Evolutionary conservation across 2,113 vertebrate species (phyloP).

Genomic region (Reinhardtius hippoglossoides): DNA sequence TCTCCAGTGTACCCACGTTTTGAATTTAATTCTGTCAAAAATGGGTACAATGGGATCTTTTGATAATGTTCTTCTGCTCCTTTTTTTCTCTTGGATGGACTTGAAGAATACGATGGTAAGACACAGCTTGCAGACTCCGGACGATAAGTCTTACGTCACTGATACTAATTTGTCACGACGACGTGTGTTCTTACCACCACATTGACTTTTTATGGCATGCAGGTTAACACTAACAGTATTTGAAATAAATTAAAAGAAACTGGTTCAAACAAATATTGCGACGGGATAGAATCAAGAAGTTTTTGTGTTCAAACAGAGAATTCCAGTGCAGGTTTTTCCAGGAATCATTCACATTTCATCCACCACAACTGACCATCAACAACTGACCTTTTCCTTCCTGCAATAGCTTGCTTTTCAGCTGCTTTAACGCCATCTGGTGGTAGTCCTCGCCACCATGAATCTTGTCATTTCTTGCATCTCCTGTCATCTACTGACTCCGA

Average conservation of each 20-base stretch:
- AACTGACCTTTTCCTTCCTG: conserved; percentile 46
- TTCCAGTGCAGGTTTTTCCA: conserved; percentile 24
- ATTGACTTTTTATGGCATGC: conserved; percentile 57
- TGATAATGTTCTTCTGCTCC: conserved; percentile 79
- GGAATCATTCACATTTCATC: conserved; percentile 30
- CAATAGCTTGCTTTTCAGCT: conserved; percentile 53
- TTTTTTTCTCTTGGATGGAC: conserved; percentile 77
- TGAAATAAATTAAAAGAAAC: background rate
- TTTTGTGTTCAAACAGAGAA: background rate
- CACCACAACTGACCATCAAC: conserved; percentile 35
- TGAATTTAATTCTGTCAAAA: conserved; percentile 49
- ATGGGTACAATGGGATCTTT: conserved; percentile 76
- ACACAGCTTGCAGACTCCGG: conserved; percentile 45
- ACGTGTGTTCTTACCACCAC: conserved; percentile 50
- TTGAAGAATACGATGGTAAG: conserved; percentile 89
- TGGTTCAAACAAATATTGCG: background rate
- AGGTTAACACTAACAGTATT: conserved; percentile 54
- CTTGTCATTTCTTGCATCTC: conserved; percentile 39
- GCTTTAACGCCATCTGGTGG: conserved; percentile 64
- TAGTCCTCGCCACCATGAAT: conserved; percentile 25
- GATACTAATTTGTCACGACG: conserved; percentile 72
- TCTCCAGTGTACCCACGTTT: conserved; percentile 75
- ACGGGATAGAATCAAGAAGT: conserved; percentile 9
- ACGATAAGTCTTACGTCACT: conserved; percentile 49
- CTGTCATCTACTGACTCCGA: conserved; percentile 24